Evolutionary conservation across 2,113 vertebrate genomes (phyloP), one percentile per base, ranked within the genome.

Genomic region (Pedionomus torquatus): DNA sequence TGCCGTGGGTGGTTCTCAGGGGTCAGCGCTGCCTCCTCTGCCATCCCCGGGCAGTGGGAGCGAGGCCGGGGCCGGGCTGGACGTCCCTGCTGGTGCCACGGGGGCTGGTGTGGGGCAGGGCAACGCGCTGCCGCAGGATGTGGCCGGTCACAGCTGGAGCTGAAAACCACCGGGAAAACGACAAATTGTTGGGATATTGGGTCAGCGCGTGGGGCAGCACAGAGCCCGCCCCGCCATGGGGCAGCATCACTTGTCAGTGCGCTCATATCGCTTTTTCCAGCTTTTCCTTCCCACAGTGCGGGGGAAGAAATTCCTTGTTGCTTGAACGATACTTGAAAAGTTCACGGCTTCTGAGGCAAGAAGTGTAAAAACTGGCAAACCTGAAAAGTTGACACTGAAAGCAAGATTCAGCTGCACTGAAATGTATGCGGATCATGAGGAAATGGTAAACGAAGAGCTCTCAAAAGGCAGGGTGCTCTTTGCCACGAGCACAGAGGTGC

Each of bases 31-130:
- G 52, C 10, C 46, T 54, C 21, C 1, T 7, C 28, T 8, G 43
- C 7, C 9, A 52, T 10, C 25, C 1, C 3, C 1, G 6, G 7
- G 16, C 8, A 4, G 54, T 11, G 72, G 2, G 1, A 5, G 12
- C 18, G 20, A 3, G 71, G 30, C 12, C 24, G 2, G 88, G 63
- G 13, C 64, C 31, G 4, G 58, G 21, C 28, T 8, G 1, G 24
- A 9, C 21, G 44, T 13, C 49, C 28, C 17, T 0, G 4, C 24
- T 54, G 4, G 6, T 20, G 44, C 44, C 44, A 46, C 44, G 13
- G 41, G 41, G 41, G 41, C 41, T 41, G 41, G 41, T 13, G 41
- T 41, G 41, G 41, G 41, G 41, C 41, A 41, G 41, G 41, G 41
- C n/a, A n/a, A n/a, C n/a, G n/a, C n/a, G n/a, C 41, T 41, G 41